phyloP scores from a whole-genome alignment of 1,140 invertebrate species.

The Leptinotarsa undecemlineata region DNA sequence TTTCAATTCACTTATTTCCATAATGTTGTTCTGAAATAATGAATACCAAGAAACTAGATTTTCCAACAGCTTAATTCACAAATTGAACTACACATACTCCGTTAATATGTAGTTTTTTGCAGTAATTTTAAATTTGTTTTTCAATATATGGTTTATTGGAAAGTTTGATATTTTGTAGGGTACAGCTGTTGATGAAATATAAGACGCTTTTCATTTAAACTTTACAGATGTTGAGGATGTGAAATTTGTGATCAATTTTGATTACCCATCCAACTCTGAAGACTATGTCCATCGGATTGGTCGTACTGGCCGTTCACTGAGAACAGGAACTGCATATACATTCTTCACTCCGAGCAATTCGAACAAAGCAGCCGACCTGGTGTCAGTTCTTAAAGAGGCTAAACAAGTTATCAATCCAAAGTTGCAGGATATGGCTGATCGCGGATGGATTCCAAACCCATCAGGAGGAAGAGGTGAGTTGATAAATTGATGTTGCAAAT shows the following conservation, averaged over 20 bases:
- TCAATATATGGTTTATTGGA: too few species aligned
- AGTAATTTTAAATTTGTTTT: too few species aligned
- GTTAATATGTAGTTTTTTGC: too few species aligned
- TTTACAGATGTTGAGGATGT: slow-evolving; percentile 98
- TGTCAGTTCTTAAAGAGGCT: slow-evolving; percentile 90
- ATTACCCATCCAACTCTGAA: slow-evolving; percentile 98
- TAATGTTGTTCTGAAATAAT: too few species aligned
- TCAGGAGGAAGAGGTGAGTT: slow-evolving; percentile 35
- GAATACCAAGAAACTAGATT: too few species aligned
- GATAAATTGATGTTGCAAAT: too few species aligned
- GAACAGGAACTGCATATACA: slow-evolving; percentile 97
- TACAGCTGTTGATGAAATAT: neutral
- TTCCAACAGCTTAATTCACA: too few species aligned
- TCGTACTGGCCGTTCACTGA: slow-evolving; percentile 91
- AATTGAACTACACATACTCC: too few species aligned
- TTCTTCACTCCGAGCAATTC: slow-evolving; percentile 94
- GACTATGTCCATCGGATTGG: slow-evolving; percentile 99
- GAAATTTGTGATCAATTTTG: slow-evolving; percentile 99
- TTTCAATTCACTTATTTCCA: too few species aligned
- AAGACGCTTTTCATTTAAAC: slow-evolving; percentile 17
- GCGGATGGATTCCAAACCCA: slow-evolving; percentile 45
- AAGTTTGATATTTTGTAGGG: too few species aligned
- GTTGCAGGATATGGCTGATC: slow-evolving; percentile 66
- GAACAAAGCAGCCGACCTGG: slow-evolving; percentile 90
- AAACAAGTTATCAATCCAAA: slow-evolving; percentile 88